Evolutionary conservation across 64 coral and sea anemone species (phyloP).

Genomic region (Pocillopora verrucosa): DNA sequence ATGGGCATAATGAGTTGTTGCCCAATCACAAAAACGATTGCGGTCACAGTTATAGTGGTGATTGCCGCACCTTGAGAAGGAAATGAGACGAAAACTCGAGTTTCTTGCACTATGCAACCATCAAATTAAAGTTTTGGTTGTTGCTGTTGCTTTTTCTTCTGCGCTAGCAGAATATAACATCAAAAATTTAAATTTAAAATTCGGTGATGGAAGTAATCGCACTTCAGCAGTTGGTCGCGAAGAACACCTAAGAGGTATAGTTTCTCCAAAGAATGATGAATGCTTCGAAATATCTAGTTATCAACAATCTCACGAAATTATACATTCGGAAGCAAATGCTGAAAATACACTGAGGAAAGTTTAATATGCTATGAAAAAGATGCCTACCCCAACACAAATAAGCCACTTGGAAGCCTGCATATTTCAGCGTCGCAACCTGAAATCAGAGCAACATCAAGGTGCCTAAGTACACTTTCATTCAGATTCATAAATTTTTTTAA

Average conservation of each 20-base stretch:
- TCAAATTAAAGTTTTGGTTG: too few relatives aligned
- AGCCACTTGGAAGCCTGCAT: slow-evolving; percentile 52
- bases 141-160: too few relatives aligned
- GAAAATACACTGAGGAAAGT: too few relatives aligned
- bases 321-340: neutral
- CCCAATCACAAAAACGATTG: slow-evolving; percentile 21
- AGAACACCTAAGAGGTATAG: too few relatives aligned
- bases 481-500: neutral
- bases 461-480: neutral
- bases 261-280: too few relatives aligned
- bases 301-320: too few relatives aligned
- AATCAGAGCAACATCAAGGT: neutral
- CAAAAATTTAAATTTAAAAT: too few relatives aligned
- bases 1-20: slow-evolving; percentile 27
- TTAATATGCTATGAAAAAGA: neutral
- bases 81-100: neutral
- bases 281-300: too few relatives aligned
- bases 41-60: neutral
- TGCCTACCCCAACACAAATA: slow-evolving; percentile 43
- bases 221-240: too few relatives aligned
- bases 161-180: too few relatives aligned
- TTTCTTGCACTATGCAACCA: neutral
- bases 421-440: slow-evolving; percentile 42
- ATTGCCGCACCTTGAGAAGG: neutral
- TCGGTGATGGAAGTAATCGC: too few relatives aligned